phyloP scores from a whole-genome alignment of 2,113 vertebrate genomes.

The Platysternon megacephalum region DNA sequence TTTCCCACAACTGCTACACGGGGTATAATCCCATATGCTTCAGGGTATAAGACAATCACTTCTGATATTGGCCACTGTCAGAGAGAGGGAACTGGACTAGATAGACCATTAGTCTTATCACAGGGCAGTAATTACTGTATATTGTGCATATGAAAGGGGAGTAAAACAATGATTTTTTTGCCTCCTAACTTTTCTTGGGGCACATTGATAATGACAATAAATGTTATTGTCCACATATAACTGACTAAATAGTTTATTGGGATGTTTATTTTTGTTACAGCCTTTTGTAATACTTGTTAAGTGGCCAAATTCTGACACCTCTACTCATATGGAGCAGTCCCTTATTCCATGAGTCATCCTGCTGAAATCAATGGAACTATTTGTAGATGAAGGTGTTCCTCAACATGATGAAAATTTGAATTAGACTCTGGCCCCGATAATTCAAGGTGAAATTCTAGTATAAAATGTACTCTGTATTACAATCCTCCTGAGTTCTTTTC shows the following conservation, averaged over 20 bases:
- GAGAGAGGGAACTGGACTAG: background rate
- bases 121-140: conserved; percentile 6
- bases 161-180: background rate
- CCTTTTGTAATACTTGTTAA: background rate
- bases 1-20: too few relatives aligned
- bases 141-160: background rate
- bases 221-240: background rate
- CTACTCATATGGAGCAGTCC: background rate
- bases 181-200: background rate
- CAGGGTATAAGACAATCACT: background rate
- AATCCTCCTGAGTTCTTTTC: background rate
- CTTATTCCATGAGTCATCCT: background rate
- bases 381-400: background rate
- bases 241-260: background rate
- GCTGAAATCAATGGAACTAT: background rate
- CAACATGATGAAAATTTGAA: background rate
- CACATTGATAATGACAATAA: background rate
- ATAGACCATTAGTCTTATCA: background rate
- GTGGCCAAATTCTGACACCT: background rate
- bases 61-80: background rate
- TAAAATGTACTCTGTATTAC: background rate
- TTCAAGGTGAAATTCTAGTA: background rate
- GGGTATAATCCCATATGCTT: background rate
- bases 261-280: background rate
- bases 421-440: background rate